Evolutionary conservation across 2,797 vertebrate species (phyloP).

Genomic region (Sebastes umbrosus): DNA sequence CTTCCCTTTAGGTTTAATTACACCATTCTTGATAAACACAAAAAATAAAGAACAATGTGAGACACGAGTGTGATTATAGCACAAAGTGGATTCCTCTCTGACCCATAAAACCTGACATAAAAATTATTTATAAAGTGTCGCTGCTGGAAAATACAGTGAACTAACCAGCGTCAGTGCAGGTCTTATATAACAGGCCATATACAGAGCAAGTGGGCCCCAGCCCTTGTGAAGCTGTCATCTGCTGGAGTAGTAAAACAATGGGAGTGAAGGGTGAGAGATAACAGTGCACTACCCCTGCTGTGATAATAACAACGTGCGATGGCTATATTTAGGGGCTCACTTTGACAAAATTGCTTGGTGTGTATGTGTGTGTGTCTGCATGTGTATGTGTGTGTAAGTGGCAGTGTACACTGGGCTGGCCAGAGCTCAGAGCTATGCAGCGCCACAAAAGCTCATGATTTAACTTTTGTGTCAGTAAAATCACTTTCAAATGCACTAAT

Average conservation of each 20-base stretch:
- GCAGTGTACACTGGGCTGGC: not conserved
- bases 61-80: not conserved
- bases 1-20: not conserved
- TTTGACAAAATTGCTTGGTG: slow-evolving; percentile 54
- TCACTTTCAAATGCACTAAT: slow-evolving; percentile 22
- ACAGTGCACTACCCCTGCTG: slow-evolving; percentile 70
- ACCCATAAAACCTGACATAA: slow-evolving; percentile 24
- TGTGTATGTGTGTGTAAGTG: slow-evolving; percentile 27
- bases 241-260: slow-evolving; percentile 74
- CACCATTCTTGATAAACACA: not conserved
- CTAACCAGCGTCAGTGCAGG: slow-evolving; percentile 16
- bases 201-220: slow-evolving; percentile 49
- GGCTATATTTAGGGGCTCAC: slow-evolving; percentile 72
- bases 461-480: slow-evolving; percentile 32
- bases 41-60: not conserved
- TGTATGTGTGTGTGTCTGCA: slow-evolving; percentile 15
- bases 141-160: slow-evolving; percentile 33
- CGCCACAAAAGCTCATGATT: slow-evolving; percentile 35
- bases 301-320: slow-evolving; percentile 68
- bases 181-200: slow-evolving; percentile 65
- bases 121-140: slow-evolving; percentile 56
- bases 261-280: slow-evolving; percentile 77
- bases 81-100: not conserved
- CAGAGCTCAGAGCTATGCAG: slow-evolving; percentile 21
- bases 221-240: slow-evolving; percentile 70